phyloP scores from a whole-genome alignment of 2,113 vertebrate species.

The Cairina moschata region DNA sequence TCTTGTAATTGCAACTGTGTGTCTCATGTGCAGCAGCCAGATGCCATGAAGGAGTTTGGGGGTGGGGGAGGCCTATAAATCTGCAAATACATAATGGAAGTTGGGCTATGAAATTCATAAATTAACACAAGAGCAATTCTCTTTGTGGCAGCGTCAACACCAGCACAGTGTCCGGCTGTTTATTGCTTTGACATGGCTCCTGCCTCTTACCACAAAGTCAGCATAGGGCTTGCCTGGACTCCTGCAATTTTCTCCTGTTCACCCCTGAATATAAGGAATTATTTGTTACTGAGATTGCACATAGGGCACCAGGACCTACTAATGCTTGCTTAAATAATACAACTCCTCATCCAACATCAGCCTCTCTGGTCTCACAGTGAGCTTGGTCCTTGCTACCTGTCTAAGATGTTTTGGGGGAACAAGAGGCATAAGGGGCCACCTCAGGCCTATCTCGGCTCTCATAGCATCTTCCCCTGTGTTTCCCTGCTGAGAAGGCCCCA shows the following conservation, averaged over 20 bases:
- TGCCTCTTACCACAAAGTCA: not conserved
- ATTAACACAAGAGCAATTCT: constrained; percentile 4
- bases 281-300: not conserved
- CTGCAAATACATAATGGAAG: constrained; percentile 30
- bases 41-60: not conserved
- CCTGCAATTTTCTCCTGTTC: not conserved
- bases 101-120: constrained; percentile 32
- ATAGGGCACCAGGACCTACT: not conserved
- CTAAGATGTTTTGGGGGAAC: not conserved
- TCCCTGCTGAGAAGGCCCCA: rapidly evolving
- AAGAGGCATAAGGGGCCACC: not conserved
- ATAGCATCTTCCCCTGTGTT: not conserved
- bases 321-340: not conserved
- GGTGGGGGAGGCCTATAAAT: not conserved
- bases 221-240: not conserved
- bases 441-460: not conserved
- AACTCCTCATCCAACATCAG: rapidly evolving
- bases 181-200: not conserved
- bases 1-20: not conserved
- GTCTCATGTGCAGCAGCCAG: not conserved
- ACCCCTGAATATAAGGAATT: not conserved
- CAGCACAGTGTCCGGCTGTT: not conserved
- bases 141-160: not conserved
- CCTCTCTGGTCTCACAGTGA: not conserved
- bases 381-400: not conserved